These are phyloP conservation scores for Mizuhopecten yessoensis DNA, from an alignment of 1,140 invertebrate species.

Conservation along the genomic window DNA sequence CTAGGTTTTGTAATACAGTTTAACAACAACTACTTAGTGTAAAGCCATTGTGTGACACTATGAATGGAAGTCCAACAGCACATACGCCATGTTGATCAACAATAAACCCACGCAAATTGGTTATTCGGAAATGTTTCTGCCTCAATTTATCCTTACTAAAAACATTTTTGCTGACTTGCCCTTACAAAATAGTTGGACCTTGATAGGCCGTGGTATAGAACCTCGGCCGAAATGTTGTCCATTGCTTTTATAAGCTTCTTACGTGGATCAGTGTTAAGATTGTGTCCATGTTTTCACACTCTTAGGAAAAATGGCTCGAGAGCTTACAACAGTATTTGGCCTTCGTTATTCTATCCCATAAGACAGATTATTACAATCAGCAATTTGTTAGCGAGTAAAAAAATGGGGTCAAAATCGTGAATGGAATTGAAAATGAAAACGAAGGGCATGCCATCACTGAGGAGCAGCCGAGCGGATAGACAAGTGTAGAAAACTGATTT, in stretches of 20 bases:
- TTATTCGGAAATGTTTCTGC: not conserved
- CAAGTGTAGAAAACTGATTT: not conserved
- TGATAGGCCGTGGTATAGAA: not conserved
- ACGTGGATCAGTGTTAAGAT: not conserved
- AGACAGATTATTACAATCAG: constrained; percentile 12
- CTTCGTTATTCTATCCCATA: not conserved
- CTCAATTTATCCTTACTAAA: not conserved
- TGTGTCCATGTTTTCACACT: constrained; percentile 32
- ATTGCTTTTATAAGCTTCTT: not conserved
- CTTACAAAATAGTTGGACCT: not conserved
- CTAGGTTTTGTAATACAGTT: not conserved
- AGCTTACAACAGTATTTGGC: not conserved
- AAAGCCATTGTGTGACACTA: not conserved
- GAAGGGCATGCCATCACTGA: not conserved
- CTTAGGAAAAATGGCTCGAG: not conserved
- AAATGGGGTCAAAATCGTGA: constrained; percentile 20
- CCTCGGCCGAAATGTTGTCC: not conserved
- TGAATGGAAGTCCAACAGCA: not conserved
- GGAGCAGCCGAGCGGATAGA: not conserved
- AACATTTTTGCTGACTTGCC: not conserved
- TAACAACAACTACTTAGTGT: constrained; percentile 16
- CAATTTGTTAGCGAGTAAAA: not conserved
- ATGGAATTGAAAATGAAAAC: not conserved
- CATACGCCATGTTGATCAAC: not conserved
- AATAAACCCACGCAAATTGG: not conserved